Evolutionary conservation across 2,797 vertebrate genomes (phyloP), one percentile per base, ranked within the genome.

Genomic region (Melanotaenia parkinsoni): DNA sequence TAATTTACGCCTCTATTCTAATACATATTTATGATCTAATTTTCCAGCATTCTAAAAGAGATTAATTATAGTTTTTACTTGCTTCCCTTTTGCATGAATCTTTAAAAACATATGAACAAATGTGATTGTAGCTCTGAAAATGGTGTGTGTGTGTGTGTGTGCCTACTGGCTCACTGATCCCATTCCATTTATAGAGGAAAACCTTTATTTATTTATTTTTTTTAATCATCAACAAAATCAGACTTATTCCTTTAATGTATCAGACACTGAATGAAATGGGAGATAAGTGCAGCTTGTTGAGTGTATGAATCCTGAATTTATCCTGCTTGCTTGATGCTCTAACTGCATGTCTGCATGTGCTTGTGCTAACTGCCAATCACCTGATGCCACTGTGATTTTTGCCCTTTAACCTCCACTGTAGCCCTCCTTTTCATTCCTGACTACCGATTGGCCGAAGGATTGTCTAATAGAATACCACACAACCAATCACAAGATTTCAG

Each of bases 401-500:
- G 94, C 97, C 96, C 96, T 98, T 96, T 96, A 96, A 97, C 96
- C 95, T 93, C 95, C 93, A 94, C 93, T 98, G 71, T 92, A 99
- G 98, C 98, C 95, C 98, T 99, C 95, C 98, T 99, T 98, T 99
- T 98, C 97, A 99, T 99, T 96, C 97, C 98, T 92, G 98, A 99
- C 97, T 99, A 99, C 96, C 98, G 98, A 94, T 97, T 98, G 97
- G 96, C 97, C 96, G 98, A 99, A 75, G 98, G 98, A 96, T 95
- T 99, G 96, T 98, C 97, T 96, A 99, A 96, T 98, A 99, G 98
- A 99, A 98, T 99, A 92, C 98, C 98, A 92, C 98, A 99, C 98
- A 99, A 99, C 97, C 98, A 99, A 96, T 99, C 98, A 96, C 98
- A 99, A 96, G 98, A 99, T 98, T 99, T 99, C 98, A 99, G 97